Evolutionary conservation across 2,113 vertebrate species (phyloP).

Genomic region (Dipodomys stephensi): DNA sequence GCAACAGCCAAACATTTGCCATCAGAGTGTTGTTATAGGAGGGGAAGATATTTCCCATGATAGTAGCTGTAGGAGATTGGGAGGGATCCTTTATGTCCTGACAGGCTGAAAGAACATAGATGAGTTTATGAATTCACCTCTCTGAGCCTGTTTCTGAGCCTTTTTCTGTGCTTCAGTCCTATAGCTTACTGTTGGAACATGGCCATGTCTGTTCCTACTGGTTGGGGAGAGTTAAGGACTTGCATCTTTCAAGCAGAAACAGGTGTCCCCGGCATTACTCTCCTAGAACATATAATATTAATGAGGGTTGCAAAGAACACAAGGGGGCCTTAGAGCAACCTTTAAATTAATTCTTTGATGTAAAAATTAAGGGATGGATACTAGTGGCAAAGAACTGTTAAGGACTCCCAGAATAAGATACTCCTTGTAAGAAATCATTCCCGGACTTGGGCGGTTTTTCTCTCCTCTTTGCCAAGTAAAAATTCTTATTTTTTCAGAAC

Average conservation of each 20-base stretch:
- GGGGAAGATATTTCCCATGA: neutral
- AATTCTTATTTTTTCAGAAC: neutral
- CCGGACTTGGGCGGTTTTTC: conserved; percentile 20
- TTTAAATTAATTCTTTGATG: neutral
- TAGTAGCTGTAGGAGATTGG: neutral
- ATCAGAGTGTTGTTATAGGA: neutral
- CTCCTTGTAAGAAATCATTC: conserved; percentile 12
- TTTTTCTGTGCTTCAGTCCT: neutral
- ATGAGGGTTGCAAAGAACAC: neutral
- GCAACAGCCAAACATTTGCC: neutral
- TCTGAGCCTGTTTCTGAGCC: neutral
- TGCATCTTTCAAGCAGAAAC: neutral
- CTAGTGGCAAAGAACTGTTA: neutral
- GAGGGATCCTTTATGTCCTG: neutral
- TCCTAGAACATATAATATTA: neutral
- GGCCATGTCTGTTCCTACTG: neutral
- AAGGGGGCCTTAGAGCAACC: neutral
- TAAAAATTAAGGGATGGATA: neutral
- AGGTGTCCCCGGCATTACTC: neutral
- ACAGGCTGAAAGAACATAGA: neutral
- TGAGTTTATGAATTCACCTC: neutral
- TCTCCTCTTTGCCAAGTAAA: conserved; percentile 35
- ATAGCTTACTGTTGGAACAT: neutral
- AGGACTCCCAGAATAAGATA: neutral
- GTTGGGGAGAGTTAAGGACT: neutral